phyloP scores from a whole-genome alignment of 2,888 invertebrate species.

The Mythimna ferrago region DNA sequence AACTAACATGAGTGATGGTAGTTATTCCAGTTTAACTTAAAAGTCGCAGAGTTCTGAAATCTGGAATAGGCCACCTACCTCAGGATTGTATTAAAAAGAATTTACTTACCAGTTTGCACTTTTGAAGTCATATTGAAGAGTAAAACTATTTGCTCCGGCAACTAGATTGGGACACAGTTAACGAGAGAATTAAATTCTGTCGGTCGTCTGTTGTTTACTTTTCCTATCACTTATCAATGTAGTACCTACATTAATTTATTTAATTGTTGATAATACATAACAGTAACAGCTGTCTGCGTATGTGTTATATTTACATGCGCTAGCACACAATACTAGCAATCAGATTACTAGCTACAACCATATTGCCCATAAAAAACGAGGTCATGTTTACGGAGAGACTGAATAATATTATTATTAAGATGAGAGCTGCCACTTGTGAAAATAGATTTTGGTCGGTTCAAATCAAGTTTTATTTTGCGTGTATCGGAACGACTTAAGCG shows the following conservation, averaged over 20 bases:
- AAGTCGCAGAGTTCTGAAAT: not conserved
- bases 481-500: conserved; percentile 33
- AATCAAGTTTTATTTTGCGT: conserved; percentile 2
- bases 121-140: conserved; percentile 69
- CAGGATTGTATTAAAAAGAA: not conserved
- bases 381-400: conserved; percentile 26
- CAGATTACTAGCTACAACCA: not conserved
- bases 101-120: conserved; percentile 79
- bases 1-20: too few species aligned
- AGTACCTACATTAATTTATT: conserved; percentile 11
- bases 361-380: conserved; percentile 13
- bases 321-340: not conserved
- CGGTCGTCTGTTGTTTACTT: conserved; percentile 32
- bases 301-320: not conserved
- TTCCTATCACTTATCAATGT: conserved; percentile 32
- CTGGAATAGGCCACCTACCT: too few species aligned
- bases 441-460: not conserved
- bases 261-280: conserved; percentile 17
- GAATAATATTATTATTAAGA: not conserved
- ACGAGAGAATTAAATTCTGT: not conserved
- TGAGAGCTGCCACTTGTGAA: conserved; percentile 24
- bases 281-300: not conserved
- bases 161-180: conserved; percentile 1
- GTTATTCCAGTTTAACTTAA: too few species aligned
- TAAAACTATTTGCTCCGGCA: not conserved